phyloP scores from a whole-genome alignment of 2,797 vertebrate species.

The Aselliscus stoliczkanus region DNA sequence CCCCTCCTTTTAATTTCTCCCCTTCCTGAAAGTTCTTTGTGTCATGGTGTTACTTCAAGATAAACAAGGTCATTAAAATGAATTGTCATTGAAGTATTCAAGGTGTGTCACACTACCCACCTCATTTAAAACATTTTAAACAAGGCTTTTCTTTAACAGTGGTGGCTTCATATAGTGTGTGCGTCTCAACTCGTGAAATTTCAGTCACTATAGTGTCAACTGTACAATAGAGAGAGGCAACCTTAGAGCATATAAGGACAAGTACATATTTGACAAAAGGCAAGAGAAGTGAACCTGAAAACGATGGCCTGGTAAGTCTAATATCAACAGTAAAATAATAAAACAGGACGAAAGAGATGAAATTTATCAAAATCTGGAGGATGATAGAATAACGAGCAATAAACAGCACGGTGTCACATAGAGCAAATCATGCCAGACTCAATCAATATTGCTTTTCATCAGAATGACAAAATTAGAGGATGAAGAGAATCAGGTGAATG shows the following conservation, averaged over 20 bases:
- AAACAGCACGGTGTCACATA: conserved; percentile 74
- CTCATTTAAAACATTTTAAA: neutral
- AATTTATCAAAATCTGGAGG: conserved; percentile 72
- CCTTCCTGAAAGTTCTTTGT: neutral
- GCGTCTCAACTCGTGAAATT: neutral
- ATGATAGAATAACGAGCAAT: conserved; percentile 73
- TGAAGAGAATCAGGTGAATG: conserved; percentile 58
- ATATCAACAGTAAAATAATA: conserved; percentile 71
- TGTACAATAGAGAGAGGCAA: neutral
- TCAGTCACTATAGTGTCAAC: neutral
- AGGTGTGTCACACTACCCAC: neutral
- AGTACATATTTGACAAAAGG: conserved; percentile 37
- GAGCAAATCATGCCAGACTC: conserved; percentile 73
- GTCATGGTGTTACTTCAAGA: neutral
- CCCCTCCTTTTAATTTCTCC: neutral
- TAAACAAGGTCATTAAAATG: neutral
- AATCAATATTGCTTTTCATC: conserved; percentile 79
- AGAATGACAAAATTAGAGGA: conserved; percentile 72
- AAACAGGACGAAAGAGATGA: conserved; percentile 62
- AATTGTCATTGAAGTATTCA: neutral
- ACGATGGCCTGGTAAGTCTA: conserved; percentile 26
- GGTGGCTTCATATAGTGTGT: neutral
- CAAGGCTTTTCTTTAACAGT: neutral
- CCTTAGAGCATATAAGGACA: neutral
- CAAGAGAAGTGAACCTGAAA: conserved; percentile 42